phyloP scores from a whole-genome alignment of 2,113 vertebrate species.

The Anarhynchus alexandrinus region DNA sequence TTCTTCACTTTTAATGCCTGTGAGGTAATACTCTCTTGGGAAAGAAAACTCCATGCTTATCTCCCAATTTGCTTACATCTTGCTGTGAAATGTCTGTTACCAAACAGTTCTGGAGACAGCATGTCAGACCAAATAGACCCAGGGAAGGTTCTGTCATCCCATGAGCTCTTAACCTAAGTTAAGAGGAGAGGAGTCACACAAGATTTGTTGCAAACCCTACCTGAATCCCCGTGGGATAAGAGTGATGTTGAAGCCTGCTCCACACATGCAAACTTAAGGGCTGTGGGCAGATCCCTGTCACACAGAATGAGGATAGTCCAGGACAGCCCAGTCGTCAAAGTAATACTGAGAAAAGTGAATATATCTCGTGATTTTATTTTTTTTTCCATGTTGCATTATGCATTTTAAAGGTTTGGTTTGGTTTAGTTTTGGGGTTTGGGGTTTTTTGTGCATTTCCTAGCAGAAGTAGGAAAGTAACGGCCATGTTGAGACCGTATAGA shows the following conservation, averaged over 20 bases:
- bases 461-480: rapidly evolving
- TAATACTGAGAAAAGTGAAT: background rate
- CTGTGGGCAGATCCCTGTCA: background rate
- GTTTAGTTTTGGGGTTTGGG: background rate
- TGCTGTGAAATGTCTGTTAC: background rate
- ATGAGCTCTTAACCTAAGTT: background rate
- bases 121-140: background rate
- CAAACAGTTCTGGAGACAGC: background rate
- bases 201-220: background rate
- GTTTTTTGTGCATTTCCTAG: background rate
- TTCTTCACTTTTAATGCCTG: background rate
- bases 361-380: background rate
- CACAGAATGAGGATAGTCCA: too few species aligned
- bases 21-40: background rate
- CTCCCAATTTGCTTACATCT: background rate
- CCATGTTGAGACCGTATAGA: rapidly evolving
- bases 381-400: background rate
- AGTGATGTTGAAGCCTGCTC: background rate
- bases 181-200: background rate
- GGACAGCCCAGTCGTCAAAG: background rate
- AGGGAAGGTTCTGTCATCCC: background rate
- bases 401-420: background rate
- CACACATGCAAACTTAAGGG: background rate
- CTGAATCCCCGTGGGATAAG: background rate
- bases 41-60: background rate